Base-by-base conservation (phyloP, 2,797 vertebrate species). In the Kryptopterus vitreolus region DNA sequence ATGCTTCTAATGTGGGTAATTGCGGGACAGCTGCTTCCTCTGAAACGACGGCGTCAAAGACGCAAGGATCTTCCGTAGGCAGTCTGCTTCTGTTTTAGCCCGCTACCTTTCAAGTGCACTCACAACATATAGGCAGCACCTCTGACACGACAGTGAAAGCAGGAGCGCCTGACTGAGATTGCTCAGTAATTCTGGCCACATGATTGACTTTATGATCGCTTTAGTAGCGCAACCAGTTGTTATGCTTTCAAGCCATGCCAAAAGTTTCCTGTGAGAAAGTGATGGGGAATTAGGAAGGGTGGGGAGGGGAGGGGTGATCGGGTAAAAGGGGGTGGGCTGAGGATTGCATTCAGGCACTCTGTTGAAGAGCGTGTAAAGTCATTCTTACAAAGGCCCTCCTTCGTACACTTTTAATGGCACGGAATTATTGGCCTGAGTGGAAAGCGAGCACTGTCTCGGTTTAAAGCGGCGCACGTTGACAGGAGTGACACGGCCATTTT, bases 121-220 rank as follows among this genome's bases (percentile, higher is more conserved):
- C 31, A 81, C 65, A 81, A 83, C 59, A 58, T 71, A 58, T 66
- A 68, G 91, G 92, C 91, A 92, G 93, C 92, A 92, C 93, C 92
- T 93, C 90, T 89, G 91, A 86, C 82, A 85, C 89, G 38, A 89
- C 87, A 89, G 90, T 90, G 91, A 95, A 95, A 94, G 92, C 91
- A 92, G 93, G 92, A 94, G 92, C 91, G 94, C 92, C 93, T 96
- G 95, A 96, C 93, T 94, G 92, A 94, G 90, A 96, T 95, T 93
- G 93, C 93, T 87, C 93, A 91, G 94, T 96, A 96, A 96, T 96
- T 98, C 95, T 90, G 95, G 94, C 93, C 94, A 95, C 95, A 94
- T 97, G 97, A 98, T 96, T 97, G 95, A 96, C 93, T 97, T 97
- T 95, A 95, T 95, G 95, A 96, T 95, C 92, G 92, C 95, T 95